These are phyloP conservation scores for Thymelicus sylvestris DNA, from an alignment of 2,888 invertebrate genomes.

Conservation along the genomic window DNA sequence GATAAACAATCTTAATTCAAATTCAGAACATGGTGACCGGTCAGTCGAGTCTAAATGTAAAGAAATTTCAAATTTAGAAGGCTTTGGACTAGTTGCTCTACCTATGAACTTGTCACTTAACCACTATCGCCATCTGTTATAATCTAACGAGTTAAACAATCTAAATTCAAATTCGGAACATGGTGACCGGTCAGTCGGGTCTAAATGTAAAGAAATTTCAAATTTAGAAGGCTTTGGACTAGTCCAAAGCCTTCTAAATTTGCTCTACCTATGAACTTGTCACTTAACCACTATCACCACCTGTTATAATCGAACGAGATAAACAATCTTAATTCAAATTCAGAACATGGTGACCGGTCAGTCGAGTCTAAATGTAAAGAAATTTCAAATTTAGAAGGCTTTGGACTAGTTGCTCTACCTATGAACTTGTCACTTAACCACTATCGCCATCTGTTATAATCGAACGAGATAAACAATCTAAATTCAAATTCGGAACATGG, in stretches of 20 bases:
- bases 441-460: slow-evolving; percentile 10
- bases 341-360: slow-evolving; percentile 32
- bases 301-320: slow-evolving; percentile 16
- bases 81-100: too few species aligned
- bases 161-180: slow-evolving; percentile 33
- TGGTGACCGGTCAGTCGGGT: slow-evolving; percentile 33
- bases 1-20: slow-evolving; percentile 35
- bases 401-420: too few species aligned
- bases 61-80: too few species aligned
- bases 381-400: too few species aligned
- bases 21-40: slow-evolving; percentile 32
- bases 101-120: too few species aligned
- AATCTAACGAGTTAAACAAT: slow-evolving; percentile 29
- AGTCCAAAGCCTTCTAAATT: too few species aligned
- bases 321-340: slow-evolving; percentile 35
- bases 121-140: slow-evolving; percentile 4
- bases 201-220: too few species aligned
- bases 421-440: background rate
- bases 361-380: background rate
- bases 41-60: too few species aligned
- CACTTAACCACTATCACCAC: slow-evolving; percentile 1
- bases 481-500: slow-evolving; percentile 32
- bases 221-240: too few species aligned
- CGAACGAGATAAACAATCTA: slow-evolving; percentile 31
- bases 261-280: too few species aligned